Evolutionary conservation across 2,113 vertebrate species (phyloP).

Genomic region (Macaca nemestrina): DNA sequence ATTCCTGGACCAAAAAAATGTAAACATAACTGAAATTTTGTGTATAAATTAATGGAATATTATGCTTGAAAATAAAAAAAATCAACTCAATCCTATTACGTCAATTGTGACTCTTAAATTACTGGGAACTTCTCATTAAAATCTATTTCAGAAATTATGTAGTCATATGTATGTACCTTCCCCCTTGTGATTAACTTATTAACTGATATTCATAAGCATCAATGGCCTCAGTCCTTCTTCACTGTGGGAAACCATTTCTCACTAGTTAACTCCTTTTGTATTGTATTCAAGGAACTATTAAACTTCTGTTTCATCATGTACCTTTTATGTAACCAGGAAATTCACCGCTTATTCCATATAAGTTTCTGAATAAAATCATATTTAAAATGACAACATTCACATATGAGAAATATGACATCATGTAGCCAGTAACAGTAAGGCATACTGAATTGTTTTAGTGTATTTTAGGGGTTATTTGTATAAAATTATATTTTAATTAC

Average conservation of each 20-base stretch:
- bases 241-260: not conserved
- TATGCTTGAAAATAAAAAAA: not conserved
- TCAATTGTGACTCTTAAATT: not conserved
- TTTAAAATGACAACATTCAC: not conserved
- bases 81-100: not conserved
- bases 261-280: not conserved
- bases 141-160: not conserved
- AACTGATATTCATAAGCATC: not conserved
- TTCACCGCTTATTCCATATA: not conserved
- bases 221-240: not conserved
- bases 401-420: not conserved
- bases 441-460: not conserved
- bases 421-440: not conserved
- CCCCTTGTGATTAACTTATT: not conserved
- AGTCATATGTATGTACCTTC: not conserved
- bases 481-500: slow-evolving; percentile 44
- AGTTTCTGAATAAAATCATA: not conserved
- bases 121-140: not conserved
- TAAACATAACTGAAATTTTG: not conserved
- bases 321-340: not conserved
- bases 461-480: not conserved
- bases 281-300: not conserved
- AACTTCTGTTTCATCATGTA: not conserved
- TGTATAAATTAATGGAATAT: not conserved
- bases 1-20: not conserved